phyloP scores from a whole-genome alignment of 2,797 vertebrate genomes.

The Synanceia verrucosa region DNA sequence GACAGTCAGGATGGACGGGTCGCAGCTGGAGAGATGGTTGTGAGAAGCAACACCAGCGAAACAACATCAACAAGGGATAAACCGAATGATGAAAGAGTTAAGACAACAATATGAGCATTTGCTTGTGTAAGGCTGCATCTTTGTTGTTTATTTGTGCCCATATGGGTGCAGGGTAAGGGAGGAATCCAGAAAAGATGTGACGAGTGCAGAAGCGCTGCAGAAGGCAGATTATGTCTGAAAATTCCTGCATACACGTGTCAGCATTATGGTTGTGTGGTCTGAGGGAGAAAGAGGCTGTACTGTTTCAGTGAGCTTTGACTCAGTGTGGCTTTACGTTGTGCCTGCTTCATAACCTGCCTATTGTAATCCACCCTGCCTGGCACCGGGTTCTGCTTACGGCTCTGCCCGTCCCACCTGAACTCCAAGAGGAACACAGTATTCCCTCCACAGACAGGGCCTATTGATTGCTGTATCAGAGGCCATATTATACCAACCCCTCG shows the following conservation, averaged over 20 bases:
- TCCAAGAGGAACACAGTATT: slow-evolving; percentile 62
- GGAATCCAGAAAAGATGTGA: slow-evolving; percentile 25
- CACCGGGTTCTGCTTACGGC: slow-evolving; percentile 61
- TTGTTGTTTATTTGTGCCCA: slow-evolving; percentile 32
- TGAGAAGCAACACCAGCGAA: slow-evolving; percentile 14
- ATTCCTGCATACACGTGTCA: slow-evolving; percentile 55
- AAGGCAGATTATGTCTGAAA: slow-evolving; percentile 54
- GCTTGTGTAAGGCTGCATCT: slow-evolving; percentile 3
- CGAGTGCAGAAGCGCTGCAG: slow-evolving; percentile 23
- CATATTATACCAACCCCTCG: slow-evolving; percentile 73
- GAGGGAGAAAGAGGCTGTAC: slow-evolving; percentile 16
- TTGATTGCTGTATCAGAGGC: slow-evolving; percentile 81
- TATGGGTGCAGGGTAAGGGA: neutral
- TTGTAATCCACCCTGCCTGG: slow-evolving; percentile 54
- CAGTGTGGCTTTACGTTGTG: slow-evolving; percentile 30
- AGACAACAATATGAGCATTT: slow-evolving; percentile 10
- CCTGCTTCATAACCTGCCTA: slow-evolving; percentile 38
- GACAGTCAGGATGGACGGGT: slow-evolving; percentile 45
- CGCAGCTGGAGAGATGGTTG: slow-evolving; percentile 39
- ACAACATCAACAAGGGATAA: slow-evolving; percentile 36
- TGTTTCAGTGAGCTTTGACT: slow-evolving; percentile 61
- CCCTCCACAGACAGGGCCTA: slow-evolving; percentile 74
- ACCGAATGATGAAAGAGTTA: slow-evolving; percentile 30
- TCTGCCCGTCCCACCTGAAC: slow-evolving; percentile 50
- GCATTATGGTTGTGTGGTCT: slow-evolving; percentile 36